phyloP scores from a whole-genome alignment of 2,888 invertebrate genomes.

The Pecten maximus region DNA sequence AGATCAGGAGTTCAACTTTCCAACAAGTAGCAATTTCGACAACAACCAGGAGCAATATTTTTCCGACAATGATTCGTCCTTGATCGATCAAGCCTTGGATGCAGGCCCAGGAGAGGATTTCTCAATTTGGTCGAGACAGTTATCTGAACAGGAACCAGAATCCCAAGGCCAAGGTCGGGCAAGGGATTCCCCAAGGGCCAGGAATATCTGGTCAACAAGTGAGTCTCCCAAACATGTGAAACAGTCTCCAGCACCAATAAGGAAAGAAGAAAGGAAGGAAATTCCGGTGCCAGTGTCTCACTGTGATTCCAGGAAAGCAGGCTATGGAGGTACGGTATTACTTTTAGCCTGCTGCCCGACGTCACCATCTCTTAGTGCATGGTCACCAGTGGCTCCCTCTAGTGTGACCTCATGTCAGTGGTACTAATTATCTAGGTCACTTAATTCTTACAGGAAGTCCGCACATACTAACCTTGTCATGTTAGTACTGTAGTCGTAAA shows the following conservation, averaged over 20 bases:
- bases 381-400: slow-evolving; percentile 15
- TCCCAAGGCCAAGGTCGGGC: background rate
- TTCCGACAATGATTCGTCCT: slow-evolving; percentile 12
- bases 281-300: background rate
- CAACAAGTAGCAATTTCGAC: background rate
- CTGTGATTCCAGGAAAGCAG: background rate
- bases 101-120: slow-evolving; percentile 26
- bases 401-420: slow-evolving; percentile 1
- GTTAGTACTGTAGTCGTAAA: background rate
- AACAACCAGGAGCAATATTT: slow-evolving; percentile 23
- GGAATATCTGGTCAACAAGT: background rate
- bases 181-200: slow-evolving; percentile 32
- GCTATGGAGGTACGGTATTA: background rate
- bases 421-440: background rate
- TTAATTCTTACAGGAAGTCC: background rate
- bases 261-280: background rate
- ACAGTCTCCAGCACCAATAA: background rate
- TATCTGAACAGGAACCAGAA: slow-evolving; percentile 22
- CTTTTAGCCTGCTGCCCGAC: slow-evolving; percentile 21
- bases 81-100: slow-evolving; percentile 15
- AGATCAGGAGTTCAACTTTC: background rate
- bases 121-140: slow-evolving; percentile 33
- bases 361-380: background rate
- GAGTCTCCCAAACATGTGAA: slow-evolving; percentile 16
- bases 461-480: background rate